A percentile compares a stretch with the other conserved stretches of the same genome.
Conservation (phyloP, 1,140 invertebrate species). For the Anadara kagoshimensis region DNA sequence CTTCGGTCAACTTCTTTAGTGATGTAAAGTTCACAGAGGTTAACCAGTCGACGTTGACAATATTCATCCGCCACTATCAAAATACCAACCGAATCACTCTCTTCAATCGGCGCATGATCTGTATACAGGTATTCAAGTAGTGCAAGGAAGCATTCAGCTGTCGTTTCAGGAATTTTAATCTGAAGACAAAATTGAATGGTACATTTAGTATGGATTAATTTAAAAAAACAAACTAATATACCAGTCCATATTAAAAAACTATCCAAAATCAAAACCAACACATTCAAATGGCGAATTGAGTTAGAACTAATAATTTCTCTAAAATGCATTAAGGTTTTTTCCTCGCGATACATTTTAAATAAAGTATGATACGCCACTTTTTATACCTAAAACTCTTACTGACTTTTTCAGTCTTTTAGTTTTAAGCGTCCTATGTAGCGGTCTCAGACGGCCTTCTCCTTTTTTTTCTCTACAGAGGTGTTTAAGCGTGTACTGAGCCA, state of each 20-base stretch:
- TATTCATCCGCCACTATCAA: constrained; percentile 65
- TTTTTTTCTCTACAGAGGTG: too few species aligned
- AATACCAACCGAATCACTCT: constrained; percentile 59
- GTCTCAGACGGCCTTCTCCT: too few species aligned
- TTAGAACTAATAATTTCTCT: background rate
- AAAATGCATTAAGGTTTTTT: too few species aligned
- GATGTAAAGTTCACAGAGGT: constrained; percentile 69
- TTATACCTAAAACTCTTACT: too few species aligned
- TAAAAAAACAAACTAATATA: too few species aligned
- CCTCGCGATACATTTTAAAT: too few species aligned
- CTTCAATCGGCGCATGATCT: constrained; percentile 67
- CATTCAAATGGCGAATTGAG: background rate
- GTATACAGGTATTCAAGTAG: constrained; percentile 69
- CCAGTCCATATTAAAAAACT: too few species aligned
- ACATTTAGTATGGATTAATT: too few species aligned
- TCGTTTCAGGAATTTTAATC: constrained; percentile 53
- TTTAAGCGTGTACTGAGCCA: too few species aligned
- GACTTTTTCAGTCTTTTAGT: too few species aligned
- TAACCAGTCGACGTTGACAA: constrained; percentile 55
- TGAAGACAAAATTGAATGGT: constrained; percentile 28
- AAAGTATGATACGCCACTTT: too few species aligned
- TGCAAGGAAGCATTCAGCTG: constrained; percentile 60
- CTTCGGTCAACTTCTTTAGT: constrained; percentile 66
- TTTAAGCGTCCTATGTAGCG: too few species aligned
- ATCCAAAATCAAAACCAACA: background rate